These are phyloP conservation scores for Pomacea canaliculata DNA, from an alignment of 2,888 invertebrate genomes.

Conservation along the genomic window DNA sequence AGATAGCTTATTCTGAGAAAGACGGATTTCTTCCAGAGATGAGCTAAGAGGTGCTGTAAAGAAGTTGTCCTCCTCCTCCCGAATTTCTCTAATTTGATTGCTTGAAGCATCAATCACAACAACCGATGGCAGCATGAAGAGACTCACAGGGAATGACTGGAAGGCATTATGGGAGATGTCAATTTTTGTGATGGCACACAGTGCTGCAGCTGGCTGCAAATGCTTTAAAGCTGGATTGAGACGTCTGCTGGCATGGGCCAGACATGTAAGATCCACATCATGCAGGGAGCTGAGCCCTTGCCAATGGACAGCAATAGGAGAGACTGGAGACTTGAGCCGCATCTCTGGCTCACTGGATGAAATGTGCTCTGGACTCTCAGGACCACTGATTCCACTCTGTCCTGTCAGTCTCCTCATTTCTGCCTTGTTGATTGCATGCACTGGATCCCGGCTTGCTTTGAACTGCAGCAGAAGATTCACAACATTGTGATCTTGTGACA, in stretches of 20 bases:
- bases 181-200: conserved; percentile 92
- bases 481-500: conserved; percentile 75
- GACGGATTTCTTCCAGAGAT: conserved; percentile 85
- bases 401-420: conserved; percentile 74
- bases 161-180: conserved; percentile 93
- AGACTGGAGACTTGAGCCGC: conserved; percentile 43
- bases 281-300: conserved; percentile 79
- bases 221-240: conserved; percentile 84
- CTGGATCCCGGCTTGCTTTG: conserved; percentile 85
- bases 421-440: conserved; percentile 92
- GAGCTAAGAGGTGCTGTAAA: conserved; percentile 25
- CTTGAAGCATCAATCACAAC: conserved; percentile 88
- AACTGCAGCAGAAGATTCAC: conserved; percentile 85
- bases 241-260: conserved; percentile 85
- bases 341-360: conserved; percentile 54
- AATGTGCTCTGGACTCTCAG: conserved; percentile 72
- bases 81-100: conserved; percentile 86
- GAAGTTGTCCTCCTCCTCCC: conserved; percentile 65
- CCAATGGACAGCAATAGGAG: conserved; percentile 89
- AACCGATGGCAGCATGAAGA: conserved; percentile 81
- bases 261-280: conserved; percentile 81
- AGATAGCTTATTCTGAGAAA: conserved; percentile 87
- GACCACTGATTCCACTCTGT: not conserved
- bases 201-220: conserved; percentile 76
- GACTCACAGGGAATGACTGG: conserved; percentile 81